Evolutionary conservation across 53 echinoderm and acorn worm genomes (phyloP).

Genomic region (Arbacia lixula): DNA sequence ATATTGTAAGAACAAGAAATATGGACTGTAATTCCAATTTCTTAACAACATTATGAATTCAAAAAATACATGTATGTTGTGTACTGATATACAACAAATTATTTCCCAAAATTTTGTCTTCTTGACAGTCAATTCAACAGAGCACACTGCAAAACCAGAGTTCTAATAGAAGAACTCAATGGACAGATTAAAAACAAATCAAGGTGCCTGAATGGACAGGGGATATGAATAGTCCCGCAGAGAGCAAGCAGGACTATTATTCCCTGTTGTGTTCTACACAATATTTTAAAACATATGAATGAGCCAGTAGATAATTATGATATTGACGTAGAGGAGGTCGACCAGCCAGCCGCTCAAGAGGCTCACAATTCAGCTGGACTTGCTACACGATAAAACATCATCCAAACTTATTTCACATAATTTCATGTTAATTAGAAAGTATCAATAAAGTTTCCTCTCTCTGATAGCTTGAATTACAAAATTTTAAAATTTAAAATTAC

Average conservation of each 20-base stretch:
- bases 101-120: not conserved
- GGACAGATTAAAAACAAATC: too few relatives aligned
- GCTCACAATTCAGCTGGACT: slow-evolving; percentile 6
- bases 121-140: slow-evolving; percentile 12
- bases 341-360: slow-evolving; percentile 26
- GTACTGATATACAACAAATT: not conserved
- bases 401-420: slow-evolving; percentile 3
- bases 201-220: slow-evolving; percentile 16
- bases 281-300: not conserved
- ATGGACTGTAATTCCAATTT: too few relatives aligned
- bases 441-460: not conserved
- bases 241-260: slow-evolving; percentile 2
- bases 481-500: too few relatives aligned
- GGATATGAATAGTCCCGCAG: not conserved
- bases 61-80: too few relatives aligned
- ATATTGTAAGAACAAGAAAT: too few relatives aligned
- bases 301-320: not conserved
- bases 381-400: not conserved
- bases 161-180: slow-evolving; percentile 3
- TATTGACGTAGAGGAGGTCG: not conserved
- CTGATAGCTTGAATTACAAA: too few relatives aligned
- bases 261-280: slow-evolving; percentile 18
- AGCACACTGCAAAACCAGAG: slow-evolving; percentile 13
- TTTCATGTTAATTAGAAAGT: not conserved
- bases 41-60: too few relatives aligned